Evolutionary conservation across 1,140 invertebrate genomes (phyloP), one percentile per base, ranked within the genome.

Genomic region (Drosophila sulfurigaster): DNA sequence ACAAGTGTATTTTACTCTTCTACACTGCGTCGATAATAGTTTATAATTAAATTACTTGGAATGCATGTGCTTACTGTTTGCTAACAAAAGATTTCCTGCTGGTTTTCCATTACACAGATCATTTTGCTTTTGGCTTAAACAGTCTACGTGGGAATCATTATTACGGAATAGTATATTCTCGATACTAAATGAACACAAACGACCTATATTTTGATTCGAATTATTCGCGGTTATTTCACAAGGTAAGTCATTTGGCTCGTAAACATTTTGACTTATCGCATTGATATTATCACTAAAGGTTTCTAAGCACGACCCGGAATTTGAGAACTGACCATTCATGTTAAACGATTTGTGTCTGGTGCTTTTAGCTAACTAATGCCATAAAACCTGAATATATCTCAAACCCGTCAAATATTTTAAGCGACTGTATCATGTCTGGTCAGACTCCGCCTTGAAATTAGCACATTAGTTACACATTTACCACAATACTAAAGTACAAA

Each of bases 371-470:
- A 62, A 75, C 76, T 78, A 65, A 64, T 56, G 46, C 41, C 30
- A 69, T 64, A 46, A 25, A 25, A 25, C 20, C 20, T 25, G 20
- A 25, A 25, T 3, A 3, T 25, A 25, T 25, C 20, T 25, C 20
- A 25, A 25, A 25, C 20, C 20, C 20, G 20, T 25, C 20, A 25
- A 46, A 58, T 41, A 38, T 41, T 25, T 25, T 25, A 25, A 25
- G 20, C 20, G 20, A 25, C 15, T 25, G 66, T 57, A 28, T 28
- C 72, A 43, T 28, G 48, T 62, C 41, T 64, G 46, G 60, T 59
- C 35, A 56, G 62, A 65, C 72, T 78, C 76, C 76, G 72, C 76
- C 76, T 72, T 32, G 41, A 60, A 46, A 75, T 75, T 75, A 78
- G 56, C 73, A 78, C 73, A 57, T 66, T 60, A 38, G 32, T 38